Evolutionary conservation across 1,140 invertebrate genomes (phyloP).

Genomic region (Apocrypta bakeri): DNA sequence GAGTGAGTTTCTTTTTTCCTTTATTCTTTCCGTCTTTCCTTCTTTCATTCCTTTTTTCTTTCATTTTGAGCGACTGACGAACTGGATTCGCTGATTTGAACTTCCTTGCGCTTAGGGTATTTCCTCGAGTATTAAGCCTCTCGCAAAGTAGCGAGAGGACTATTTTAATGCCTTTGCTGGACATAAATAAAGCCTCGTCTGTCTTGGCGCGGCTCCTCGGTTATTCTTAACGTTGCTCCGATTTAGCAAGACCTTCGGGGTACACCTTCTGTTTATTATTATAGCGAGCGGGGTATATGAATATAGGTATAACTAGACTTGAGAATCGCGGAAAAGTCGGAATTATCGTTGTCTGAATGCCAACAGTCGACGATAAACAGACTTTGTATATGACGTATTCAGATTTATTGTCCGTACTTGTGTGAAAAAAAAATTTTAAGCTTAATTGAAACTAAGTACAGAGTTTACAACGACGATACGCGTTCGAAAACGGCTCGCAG

Average conservation of each 20-base stretch:
- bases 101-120: too few species aligned
- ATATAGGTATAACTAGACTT: not conserved
- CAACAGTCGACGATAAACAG: too few species aligned
- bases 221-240: not conserved
- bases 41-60: too few species aligned
- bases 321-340: not conserved
- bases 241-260: not conserved
- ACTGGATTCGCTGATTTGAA: too few species aligned
- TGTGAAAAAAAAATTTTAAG: not conserved
- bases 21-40: too few species aligned
- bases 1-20: slow-evolving; percentile 12
- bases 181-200: not conserved
- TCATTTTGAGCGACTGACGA: too few species aligned
- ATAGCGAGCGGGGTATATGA: too few species aligned
- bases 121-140: not conserved
- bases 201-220: not conserved
- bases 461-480: too few species aligned
- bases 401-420: too few species aligned
- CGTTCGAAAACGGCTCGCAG: too few species aligned
- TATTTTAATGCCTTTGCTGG: not conserved
- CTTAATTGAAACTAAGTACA: not conserved
- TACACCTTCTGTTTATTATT: not conserved
- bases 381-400: too few species aligned
- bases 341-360: not conserved
- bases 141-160: not conserved